Conservation (phyloP, 1,140 invertebrate species). For the Ceratina japonica region DNA sequence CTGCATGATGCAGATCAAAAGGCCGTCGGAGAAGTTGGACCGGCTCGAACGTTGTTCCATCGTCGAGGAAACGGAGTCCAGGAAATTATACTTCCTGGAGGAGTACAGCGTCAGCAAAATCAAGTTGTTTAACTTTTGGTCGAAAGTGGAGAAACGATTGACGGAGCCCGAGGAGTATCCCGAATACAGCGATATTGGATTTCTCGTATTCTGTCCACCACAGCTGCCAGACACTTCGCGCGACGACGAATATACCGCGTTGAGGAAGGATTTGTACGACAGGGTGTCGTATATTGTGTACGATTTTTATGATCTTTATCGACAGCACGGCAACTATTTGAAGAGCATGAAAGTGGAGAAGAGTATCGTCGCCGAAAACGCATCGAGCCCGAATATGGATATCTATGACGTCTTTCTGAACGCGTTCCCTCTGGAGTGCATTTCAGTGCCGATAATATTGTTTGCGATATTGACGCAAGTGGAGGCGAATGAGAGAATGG, state of each 20-base stretch:
- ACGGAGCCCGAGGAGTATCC: conserved; percentile 65
- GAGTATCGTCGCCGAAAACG: conserved; percentile 65
- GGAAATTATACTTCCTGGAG: conserved; percentile 35
- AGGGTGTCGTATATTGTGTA: conserved; percentile 79
- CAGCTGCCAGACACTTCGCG: conserved; percentile 55
- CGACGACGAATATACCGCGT: conserved; percentile 65
- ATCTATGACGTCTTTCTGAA: conserved; percentile 71
- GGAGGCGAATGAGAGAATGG: conserved; percentile 27
- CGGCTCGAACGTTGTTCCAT: conserved; percentile 58
- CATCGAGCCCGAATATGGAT: conserved; percentile 49
- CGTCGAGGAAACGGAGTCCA: conserved; percentile 13
- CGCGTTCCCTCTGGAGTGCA: conserved; percentile 75
- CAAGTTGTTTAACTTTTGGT: conserved; percentile 65
- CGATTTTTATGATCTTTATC: conserved; percentile 79
- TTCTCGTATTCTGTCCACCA: conserved; percentile 76
- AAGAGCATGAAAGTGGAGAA: conserved; percentile 74
- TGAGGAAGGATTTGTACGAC: conserved; percentile 78
- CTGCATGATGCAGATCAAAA: conserved; percentile 71
- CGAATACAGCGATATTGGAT: conserved; percentile 76
- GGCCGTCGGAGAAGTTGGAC: conserved; percentile 68
- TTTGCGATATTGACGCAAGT: conserved; percentile 76
- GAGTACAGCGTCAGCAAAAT: conserved; percentile 52
- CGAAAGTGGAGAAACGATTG: conserved; percentile 49
- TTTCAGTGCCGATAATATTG: conserved; percentile 75
- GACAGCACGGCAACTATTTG: conserved; percentile 78